Percentiles rank a stretch among this genome's conserved stretches.
These are phyloP conservation scores for Gallinago jamesoni DNA, from an alignment of 2,113 vertebrate genomes.

Conservation along the genomic window DNA sequence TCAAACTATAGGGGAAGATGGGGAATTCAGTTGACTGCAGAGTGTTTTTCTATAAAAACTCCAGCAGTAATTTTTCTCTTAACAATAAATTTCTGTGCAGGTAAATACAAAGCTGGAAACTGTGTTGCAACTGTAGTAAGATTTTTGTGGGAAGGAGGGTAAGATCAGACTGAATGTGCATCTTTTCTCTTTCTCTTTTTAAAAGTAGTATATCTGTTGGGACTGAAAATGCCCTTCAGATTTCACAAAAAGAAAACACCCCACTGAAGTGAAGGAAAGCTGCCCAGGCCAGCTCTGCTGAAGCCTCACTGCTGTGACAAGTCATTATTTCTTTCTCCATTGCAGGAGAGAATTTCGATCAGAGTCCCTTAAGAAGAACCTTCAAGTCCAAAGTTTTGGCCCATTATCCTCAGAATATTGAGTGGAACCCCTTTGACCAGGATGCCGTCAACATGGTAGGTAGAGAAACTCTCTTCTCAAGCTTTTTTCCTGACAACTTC, in stretches of 20 bases:
- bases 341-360: conserved; percentile 94
- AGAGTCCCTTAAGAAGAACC: conserved; percentile 92
- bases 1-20: neutral
- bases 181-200: neutral
- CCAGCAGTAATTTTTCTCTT: neutral
- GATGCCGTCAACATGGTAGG: conserved; percentile 97
- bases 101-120: neutral
- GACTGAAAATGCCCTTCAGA: neutral
- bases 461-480: neutral
- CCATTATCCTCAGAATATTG: conserved; percentile 93
- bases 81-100: neutral
- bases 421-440: conserved; percentile 94
- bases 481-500: neutral
- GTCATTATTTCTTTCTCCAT: conserved; percentile 39
- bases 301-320: neutral
- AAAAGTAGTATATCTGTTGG: neutral
- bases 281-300: neutral
- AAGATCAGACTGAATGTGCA: neutral
- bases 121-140: neutral
- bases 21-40: neutral
- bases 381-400: conserved; percentile 97
- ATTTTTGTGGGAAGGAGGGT: neutral
- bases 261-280: neutral
- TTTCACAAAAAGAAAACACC: neutral
- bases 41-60: neutral